These are phyloP conservation scores for Clarias pachynema DNA, from an alignment of 2,797 vertebrate species.

Conservation along the genomic window DNA sequence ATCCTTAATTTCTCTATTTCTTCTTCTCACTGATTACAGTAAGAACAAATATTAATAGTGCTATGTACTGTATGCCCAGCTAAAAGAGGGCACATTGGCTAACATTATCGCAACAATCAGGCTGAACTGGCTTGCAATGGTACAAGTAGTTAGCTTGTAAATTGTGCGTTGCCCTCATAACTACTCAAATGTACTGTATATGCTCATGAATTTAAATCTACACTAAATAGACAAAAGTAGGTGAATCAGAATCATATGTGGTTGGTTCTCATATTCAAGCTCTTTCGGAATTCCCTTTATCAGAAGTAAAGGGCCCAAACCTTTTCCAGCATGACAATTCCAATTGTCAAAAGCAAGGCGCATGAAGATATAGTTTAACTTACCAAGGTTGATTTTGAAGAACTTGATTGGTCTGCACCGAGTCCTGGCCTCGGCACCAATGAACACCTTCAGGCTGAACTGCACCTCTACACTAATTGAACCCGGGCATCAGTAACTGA, in stretches of 20 bases:
- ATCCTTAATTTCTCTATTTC: background rate
- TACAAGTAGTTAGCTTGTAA: background rate
- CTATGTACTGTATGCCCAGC: background rate
- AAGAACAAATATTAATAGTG: background rate
- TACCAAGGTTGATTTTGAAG: background rate
- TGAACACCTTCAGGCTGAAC: background rate
- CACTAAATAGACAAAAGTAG: background rate
- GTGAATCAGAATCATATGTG: background rate
- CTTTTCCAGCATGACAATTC: background rate
- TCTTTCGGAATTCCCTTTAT: background rate
- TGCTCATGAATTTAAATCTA: background rate
- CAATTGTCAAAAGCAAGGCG: background rate
- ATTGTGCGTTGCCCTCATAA: background rate
- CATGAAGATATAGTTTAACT: background rate
- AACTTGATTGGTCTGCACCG: background rate
- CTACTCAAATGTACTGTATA: background rate
- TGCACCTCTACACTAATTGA: background rate
- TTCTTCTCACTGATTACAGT: background rate
- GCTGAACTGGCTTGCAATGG: background rate
- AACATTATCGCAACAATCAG: background rate
- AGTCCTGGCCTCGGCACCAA: background rate
- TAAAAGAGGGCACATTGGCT: background rate
- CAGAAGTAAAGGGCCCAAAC: background rate
- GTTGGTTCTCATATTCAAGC: background rate
- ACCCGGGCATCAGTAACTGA: background rate